Percentiles rank a stretch among this genome's conserved stretches.
These are phyloP conservation scores for Hycleus cichorii DNA, from an alignment of 1,140 invertebrate species.

Conservation along the genomic window DNA sequence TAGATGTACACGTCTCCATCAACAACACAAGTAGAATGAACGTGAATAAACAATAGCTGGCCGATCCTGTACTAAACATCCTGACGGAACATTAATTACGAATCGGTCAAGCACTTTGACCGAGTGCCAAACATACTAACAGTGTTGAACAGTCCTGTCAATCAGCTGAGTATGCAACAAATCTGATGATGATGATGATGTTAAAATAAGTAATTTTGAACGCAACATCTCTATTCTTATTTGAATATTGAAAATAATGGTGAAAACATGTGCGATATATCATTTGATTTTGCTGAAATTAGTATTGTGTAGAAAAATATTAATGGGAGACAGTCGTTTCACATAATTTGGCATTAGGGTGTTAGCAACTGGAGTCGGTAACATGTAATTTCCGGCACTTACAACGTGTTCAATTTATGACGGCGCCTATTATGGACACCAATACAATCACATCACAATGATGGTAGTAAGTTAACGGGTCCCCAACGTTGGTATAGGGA, in stretches of 20 bases:
- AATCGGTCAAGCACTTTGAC: constrained; percentile 2
- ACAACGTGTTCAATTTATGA: constrained; percentile 7
- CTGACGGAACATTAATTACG: not conserved
- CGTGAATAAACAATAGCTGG: too few relatives aligned
- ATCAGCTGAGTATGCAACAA: constrained; percentile 19
- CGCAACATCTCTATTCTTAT: not conserved
- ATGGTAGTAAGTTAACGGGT: too few relatives aligned
- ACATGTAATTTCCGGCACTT: constrained; percentile 10
- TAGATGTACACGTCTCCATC: too few relatives aligned
- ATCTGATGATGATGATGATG: constrained; percentile 2
- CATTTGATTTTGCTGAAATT: not conserved
- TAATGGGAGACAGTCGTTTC: not conserved
- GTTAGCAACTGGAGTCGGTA: constrained; percentile 6
- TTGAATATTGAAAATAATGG: not conserved
- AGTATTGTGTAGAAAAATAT: not conserved
- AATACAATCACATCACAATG: too few relatives aligned
- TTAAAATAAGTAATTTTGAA: not conserved
- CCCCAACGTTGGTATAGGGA: too few relatives aligned
- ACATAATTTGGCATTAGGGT: not conserved
- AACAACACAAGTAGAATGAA: too few relatives aligned
- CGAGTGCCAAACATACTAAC: constrained; percentile 10
- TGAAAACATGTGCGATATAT: not conserved
- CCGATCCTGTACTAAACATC: too few relatives aligned
- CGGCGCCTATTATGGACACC: not conserved
- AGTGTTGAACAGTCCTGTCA: constrained; percentile 1